A percentile compares a stretch with the other conserved stretches of the same genome.
Evolutionary conservation across 2,113 vertebrate species (phyloP).

Genomic region (Lethenteron reissneri): DNA sequence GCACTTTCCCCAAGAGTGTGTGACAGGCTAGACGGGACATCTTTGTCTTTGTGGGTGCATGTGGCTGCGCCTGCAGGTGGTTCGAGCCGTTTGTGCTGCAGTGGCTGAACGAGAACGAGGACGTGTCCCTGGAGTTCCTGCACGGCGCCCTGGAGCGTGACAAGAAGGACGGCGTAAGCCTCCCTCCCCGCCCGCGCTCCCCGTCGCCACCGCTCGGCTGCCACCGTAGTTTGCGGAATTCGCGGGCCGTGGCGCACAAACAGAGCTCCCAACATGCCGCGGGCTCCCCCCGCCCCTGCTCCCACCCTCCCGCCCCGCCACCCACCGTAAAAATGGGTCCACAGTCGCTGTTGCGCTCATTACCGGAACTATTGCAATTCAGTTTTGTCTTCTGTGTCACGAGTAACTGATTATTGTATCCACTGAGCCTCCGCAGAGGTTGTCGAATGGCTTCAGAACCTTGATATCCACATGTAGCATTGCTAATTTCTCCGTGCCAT

Average conservation of each 20-base stretch:
- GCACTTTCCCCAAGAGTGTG: too few relatives aligned
- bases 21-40: too few relatives aligned
- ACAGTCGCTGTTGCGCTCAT: too few relatives aligned
- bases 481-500: too few relatives aligned
- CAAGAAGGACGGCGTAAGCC: constrained; percentile 82
- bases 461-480: too few relatives aligned
- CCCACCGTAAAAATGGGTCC: not conserved
- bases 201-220: not conserved
- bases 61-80: constrained; percentile 36
- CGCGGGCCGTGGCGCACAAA: not conserved
- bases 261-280: not conserved
- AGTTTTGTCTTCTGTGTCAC: too few relatives aligned
- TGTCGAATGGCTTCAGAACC: too few relatives aligned
- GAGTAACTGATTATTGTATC: too few relatives aligned
- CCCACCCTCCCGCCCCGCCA: not conserved
- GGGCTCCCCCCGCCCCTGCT: not conserved
- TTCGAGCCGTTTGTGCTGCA: constrained; percentile 96
- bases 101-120: constrained; percentile 95
- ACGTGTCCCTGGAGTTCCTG: constrained; percentile 85
- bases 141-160: constrained; percentile 79
- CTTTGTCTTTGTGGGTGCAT: too few relatives aligned
- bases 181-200: constrained; percentile 14
- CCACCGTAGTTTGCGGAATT: too few relatives aligned
- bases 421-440: too few relatives aligned
- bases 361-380: too few relatives aligned